Base-by-base conservation (phyloP, 2,797 vertebrate species). In the Podargus strigoides region DNA sequence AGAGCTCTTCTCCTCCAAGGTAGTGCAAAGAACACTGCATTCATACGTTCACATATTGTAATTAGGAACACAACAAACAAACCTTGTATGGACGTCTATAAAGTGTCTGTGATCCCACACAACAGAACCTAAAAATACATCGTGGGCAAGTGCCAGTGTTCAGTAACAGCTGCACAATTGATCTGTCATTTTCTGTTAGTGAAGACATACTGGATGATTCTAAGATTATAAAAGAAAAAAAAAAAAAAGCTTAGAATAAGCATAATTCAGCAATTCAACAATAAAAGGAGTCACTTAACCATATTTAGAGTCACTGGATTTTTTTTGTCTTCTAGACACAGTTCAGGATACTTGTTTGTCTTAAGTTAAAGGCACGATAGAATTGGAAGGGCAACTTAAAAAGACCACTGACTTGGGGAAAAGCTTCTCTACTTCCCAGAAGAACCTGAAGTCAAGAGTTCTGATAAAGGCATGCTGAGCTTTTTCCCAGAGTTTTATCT, bases 41-140 rank as follows among this genome's bases (percentile, higher is more conserved):
- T 42, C 28, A 9, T 6, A 52, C 2, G 15, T 44, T 64, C 27
- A 27, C 34, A 76, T 14, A 13, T n/a, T 86, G 90, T 60, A 91
- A 72, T 39, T 24, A 80, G 39, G 85, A 92, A 93, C 34, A 90
- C 56, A 50, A 56, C 91, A 66, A 64, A 87, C 96, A 95, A 96
- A 99, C 99, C 99, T 99, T 91, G 20, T 90, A 96, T 10, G 98
- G 96, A 55, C 91, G 98, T 53, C 98, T 97, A 89, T 99, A 99
- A 17, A 98, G 97, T 1, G 97, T 82, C 78, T 98, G 98, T n/a
- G 98, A 97, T 36, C 97, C 98, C 59, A 99, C 96, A 9, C 98
- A 98, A 97, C 99, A 99, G 97, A 99, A 99, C 58, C 99, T 97
- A 94, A 99, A 98, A 49, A 99, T 59, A 66, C 99, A 99, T 93